These are phyloP conservation scores for Lerema accius DNA, from an alignment of 1,140 invertebrate genomes.

Conservation along the genomic window DNA sequence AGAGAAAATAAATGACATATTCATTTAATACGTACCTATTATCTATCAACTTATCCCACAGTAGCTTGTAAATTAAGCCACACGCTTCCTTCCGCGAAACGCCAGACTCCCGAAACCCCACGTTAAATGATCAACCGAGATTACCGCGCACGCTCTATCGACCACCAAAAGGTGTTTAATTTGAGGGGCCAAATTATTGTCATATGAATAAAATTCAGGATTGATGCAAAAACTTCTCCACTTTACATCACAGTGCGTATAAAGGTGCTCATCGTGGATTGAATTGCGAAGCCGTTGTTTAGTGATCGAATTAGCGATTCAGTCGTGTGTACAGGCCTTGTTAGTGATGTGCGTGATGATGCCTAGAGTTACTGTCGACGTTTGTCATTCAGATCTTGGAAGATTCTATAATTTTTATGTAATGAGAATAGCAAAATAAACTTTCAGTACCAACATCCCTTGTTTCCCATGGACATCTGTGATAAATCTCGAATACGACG, in stretches of 20 bases:
- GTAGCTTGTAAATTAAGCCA: constrained; percentile 37
- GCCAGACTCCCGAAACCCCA: constrained; percentile 46
- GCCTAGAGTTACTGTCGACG: not conserved
- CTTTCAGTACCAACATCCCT: too few relatives aligned
- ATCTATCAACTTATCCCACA: not conserved
- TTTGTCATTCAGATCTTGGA: not conserved
- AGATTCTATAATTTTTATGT: too few relatives aligned
- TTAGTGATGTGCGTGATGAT: constrained; percentile 35
- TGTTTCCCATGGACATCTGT: too few relatives aligned
- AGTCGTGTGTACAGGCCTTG: constrained; percentile 31
- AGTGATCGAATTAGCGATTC: constrained; percentile 54
- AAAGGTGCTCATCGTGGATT: constrained; percentile 40
- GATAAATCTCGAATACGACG: too few relatives aligned
- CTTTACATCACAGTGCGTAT: constrained; percentile 15
- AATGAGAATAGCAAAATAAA: too few relatives aligned
- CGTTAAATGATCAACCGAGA: constrained; percentile 74
- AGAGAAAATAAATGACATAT: too few relatives aligned
- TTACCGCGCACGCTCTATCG: constrained; percentile 70
- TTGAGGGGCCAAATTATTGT: constrained; percentile 47
- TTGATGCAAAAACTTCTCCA: constrained; percentile 45
- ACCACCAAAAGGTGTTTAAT: constrained; percentile 60
- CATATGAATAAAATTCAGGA: constrained; percentile 52
- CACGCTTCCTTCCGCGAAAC: constrained; percentile 40
- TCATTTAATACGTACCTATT: too few relatives aligned
- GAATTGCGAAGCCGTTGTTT: constrained; percentile 38